Evolutionary conservation across 2,888 invertebrate species (phyloP), one percentile per base, ranked within the genome.

Genomic region (Empis stercorea): DNA sequence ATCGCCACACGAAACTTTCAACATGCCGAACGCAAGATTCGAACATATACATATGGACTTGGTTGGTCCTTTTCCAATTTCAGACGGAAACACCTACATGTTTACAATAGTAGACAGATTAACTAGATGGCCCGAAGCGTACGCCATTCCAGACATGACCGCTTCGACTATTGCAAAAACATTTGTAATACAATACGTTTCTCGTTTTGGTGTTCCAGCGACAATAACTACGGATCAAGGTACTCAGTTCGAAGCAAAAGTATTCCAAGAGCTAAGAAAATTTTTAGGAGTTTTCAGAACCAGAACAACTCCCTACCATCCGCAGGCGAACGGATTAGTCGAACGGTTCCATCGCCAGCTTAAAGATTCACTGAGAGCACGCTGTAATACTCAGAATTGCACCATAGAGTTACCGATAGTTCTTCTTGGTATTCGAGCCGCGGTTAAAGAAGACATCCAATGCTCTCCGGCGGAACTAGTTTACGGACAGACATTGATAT

Each of bases 11-110:
- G 53, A 50, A 16, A 46, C 43, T 37, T 57, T 58, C 40, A 37
- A 52, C 2, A 45, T 51, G n/a, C 56, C 61, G 13, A 49, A 53
- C 15, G 46, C 43, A 9, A 52, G 63, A 13, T 64, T 65, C 48
- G 52, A 55, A n/a, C 60, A 63, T 41, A 51, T 65, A 4, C 61
- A 63, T 42, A 48, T 63, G 6, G 63, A 65, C 49, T 48, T 66
- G 14, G 56, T 65, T 2, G 61, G 62, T 17, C 61, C 62, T 3
- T 48, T 65, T 15, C 61, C 61, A 20, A 15, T 47, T 7, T 56
- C 56, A 0, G 39, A 53, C 16, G 54, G 51, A 23, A 54, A 49
- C 44, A 43, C 48, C 10, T 60, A 60, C 44, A 49, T 56, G 14
- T 46, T 62, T 2, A 61, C 61, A 1, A 51, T 52, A 2, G 54